Conservation (phyloP, 1,140 invertebrate species). For the Drosophila athabasca region DNA sequence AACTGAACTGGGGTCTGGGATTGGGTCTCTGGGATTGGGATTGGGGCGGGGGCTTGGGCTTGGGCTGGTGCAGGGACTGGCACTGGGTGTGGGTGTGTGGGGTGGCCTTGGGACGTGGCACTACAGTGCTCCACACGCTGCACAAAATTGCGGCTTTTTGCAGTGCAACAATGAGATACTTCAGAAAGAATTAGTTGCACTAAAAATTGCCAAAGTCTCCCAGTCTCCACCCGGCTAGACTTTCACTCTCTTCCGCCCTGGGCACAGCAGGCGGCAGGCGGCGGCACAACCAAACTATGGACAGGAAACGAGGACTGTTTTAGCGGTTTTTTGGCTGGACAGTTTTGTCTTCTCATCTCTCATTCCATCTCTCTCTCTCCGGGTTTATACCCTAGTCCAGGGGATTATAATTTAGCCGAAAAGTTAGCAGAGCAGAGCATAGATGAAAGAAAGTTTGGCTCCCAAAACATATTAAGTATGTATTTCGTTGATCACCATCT, state of each 20-base stretch:
- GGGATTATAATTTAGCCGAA: not conserved
- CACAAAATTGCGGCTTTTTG: conserved; percentile 79
- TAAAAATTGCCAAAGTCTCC: conserved; percentile 78
- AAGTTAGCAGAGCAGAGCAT: too few relatives aligned
- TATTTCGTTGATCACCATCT: too few relatives aligned
- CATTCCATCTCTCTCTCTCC: not conserved
- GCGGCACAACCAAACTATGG: conserved; percentile 2
- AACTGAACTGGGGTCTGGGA: conserved; percentile 16
- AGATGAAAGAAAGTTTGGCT: too few relatives aligned
- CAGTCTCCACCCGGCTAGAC: conserved; percentile 42
- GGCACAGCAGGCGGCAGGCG: conserved; percentile 46
- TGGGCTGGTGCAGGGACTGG: too few relatives aligned
- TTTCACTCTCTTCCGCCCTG: conserved; percentile 46
- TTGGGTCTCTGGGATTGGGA: conserved; percentile 30
- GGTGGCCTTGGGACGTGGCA: too few relatives aligned
- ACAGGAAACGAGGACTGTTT: conserved; percentile 50
- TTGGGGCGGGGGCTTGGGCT: too few relatives aligned
- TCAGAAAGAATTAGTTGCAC: conserved; percentile 82
- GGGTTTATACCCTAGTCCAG: conserved; percentile 4
- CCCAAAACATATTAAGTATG: too few relatives aligned
- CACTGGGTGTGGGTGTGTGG: not conserved
- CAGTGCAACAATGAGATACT: conserved; percentile 79
- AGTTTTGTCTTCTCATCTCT: conserved; percentile 19
- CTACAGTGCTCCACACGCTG: conserved; percentile 42
- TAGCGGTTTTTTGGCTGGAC: conserved; percentile 56